Base-by-base conservation (phyloP, 2,797 vertebrate species). In the Rhynchotus rufescens region DNA sequence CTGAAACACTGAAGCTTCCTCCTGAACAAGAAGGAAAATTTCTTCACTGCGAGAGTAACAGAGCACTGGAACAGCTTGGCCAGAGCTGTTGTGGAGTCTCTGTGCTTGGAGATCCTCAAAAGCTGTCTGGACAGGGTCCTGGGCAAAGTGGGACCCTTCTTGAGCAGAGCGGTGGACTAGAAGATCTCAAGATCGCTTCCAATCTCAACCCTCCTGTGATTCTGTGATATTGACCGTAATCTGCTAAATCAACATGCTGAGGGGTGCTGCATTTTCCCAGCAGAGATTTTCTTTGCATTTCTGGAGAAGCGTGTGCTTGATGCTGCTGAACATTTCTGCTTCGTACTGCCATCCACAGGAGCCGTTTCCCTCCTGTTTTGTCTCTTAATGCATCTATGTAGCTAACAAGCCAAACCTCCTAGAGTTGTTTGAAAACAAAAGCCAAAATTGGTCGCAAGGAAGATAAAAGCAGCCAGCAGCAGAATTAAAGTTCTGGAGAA, bases 351-450 rank as follows among this genome's bases (percentile, higher is more conserved):
- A 22, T 12, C 34, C 19, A 21, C 77, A 60, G 82, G 73, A 87
- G 38, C 28, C 77, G 76, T 54, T 38, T 51, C 60, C 65, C 66
- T 75, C 30, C 52, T 40, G 26, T 11, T 77, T 71, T 45, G 42
- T 21, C 19, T 23, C 78, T 44, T 44, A 28, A 54, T 40, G 2
- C 36, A 19, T 10, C 21, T 7, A 0, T 0, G 0, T 5, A 74
- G 68, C 23, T 54, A 19, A 10, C 11, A 20, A 65, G 26, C 22
- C 23, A 28, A 30, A 32, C 21, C 6, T 6, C 78, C 54, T 52
- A 10, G 72, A 4, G 54, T 2, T 76, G 38, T 59, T 57, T 83
- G 86, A 51, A 94, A 90, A 92, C 81, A 85, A 80, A 68, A 83
- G 40, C 11, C 44, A 83, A 60, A 82, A 75, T 14, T 3, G 2